Evolutionary conservation across 1,140 invertebrate genomes (phyloP), one percentile per base, ranked within the genome.

Genomic region (Drosophila lacteicornis): DNA sequence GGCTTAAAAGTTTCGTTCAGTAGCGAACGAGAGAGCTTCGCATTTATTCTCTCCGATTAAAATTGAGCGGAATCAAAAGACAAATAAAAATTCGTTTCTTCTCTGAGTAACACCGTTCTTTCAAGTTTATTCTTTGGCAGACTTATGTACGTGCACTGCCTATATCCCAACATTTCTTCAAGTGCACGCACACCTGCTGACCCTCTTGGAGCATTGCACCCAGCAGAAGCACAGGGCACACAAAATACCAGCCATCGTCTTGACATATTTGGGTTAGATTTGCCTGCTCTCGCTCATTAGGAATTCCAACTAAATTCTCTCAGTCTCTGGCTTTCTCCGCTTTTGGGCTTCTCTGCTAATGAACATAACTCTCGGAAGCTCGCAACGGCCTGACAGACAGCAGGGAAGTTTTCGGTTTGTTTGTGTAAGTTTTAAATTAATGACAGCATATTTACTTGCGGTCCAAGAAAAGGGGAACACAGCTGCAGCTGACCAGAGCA

Each of bases 381-480:
- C 56, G 43, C 61, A 65, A 45, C 55, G 56, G 38, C 53, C 53
- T 47, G 55, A 50, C 38, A 78, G 62, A 77, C 67, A 50, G 46
- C 42, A 42, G 49, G 40, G 66, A 79, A 82, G 78, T 80, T 86
- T 68, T 69, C 53, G 68, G 70, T 71, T 73, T 90, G 82, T 84
- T 86, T 91, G 81, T 63, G 75, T 68, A 76, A 82, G 82, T 91
- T 91, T 85, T 77, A 91, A 91, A 91, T 91, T 91, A 91, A 91
- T 91, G 86, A 86, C 83, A 62, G 86, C 79, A 80, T 86, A 91
- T 91, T 91, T 87, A 82, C 82, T 85, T 86, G 86, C 63, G 86
- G 86, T 65, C 84, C 46, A 13, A 27, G 46, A 43, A 73, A 59
- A 60, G 67, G 67, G 67, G 30, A 36, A 71, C 33, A 56, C 67